Evolutionary conservation across 1,140 invertebrate species (phyloP).

Genomic region (Zaprionus nigranus): DNA sequence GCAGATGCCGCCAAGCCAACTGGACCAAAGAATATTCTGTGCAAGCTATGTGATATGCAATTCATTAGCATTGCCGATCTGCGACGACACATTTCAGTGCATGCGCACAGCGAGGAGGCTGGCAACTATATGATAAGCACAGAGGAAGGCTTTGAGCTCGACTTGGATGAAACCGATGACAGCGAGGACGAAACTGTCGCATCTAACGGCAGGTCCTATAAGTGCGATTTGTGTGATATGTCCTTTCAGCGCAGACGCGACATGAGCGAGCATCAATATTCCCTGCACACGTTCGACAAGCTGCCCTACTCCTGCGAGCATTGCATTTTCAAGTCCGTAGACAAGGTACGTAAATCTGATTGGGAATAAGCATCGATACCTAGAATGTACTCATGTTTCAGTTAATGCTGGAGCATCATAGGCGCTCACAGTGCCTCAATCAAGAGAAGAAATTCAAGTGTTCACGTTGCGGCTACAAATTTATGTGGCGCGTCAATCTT

Average conservation of each 20-base stretch:
- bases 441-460: conserved; percentile 62
- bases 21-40: conserved; percentile 63
- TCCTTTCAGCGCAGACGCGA: conserved; percentile 58
- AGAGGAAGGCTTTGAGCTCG: conserved; percentile 64
- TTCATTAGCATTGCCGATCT: conserved; percentile 69
- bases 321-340: conserved; percentile 67
- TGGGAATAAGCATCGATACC: not conserved
- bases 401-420: conserved; percentile 57
- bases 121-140: conserved; percentile 70
- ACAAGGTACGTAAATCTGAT: conserved; percentile 37
- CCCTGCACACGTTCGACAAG: conserved; percentile 67
- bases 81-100: conserved; percentile 52
- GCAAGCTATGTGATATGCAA: conserved; percentile 66
- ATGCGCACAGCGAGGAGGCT: conserved; percentile 35
- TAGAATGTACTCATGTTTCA: not conserved
- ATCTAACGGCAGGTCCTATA: conserved; percentile 32
- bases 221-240: conserved; percentile 60
- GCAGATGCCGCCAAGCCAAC: conserved; percentile 60
- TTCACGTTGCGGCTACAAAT: conserved; percentile 61
- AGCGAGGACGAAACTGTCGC: conserved; percentile 56
- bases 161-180: conserved; percentile 73
- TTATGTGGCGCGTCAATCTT: conserved; percentile 69
- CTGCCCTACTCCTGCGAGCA: conserved; percentile 58
- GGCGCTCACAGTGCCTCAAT: conserved; percentile 57
- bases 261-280: conserved; percentile 69